These are phyloP conservation scores for Paramisgurnus dabryanus DNA, from an alignment of 2,113 vertebrate species.

Conservation along the genomic window DNA sequence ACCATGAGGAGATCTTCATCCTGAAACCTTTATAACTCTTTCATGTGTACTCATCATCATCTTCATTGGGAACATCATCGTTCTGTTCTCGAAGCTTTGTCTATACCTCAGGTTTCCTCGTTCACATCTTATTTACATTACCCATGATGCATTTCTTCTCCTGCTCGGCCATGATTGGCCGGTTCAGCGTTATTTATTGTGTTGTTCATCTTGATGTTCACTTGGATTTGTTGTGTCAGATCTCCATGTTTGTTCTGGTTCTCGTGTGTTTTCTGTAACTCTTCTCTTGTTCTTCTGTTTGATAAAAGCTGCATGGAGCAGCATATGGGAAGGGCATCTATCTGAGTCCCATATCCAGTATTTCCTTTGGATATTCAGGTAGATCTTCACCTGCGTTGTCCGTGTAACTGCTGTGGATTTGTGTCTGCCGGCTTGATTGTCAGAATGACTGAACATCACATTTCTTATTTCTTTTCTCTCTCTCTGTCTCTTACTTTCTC, in stretches of 20 bases:
- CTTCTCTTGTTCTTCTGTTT: conserved; percentile 72
- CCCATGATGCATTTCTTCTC: background rate
- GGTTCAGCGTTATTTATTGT: background rate
- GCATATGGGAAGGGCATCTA: conserved; percentile 99
- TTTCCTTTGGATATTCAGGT: conserved; percentile 99
- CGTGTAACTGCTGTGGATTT: background rate
- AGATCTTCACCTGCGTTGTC: conserved; percentile 59
- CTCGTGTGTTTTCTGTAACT: background rate
- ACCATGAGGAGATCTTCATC: background rate
- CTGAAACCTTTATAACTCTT: background rate
- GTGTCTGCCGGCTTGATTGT: no score
- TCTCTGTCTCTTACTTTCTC: conserved; percentile 19
- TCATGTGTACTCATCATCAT: background rate
- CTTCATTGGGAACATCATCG: background rate
- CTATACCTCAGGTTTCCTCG: background rate
- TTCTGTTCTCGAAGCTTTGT: background rate
- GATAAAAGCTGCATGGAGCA: conserved; percentile 98
- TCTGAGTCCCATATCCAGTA: conserved; percentile 99
- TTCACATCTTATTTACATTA: background rate
- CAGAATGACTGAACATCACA: no score
- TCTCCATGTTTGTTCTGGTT: no score
- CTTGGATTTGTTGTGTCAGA: background rate
- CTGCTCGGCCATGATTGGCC: background rate
- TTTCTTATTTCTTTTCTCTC: background rate
- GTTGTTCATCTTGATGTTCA: background rate